A percentile compares a stretch with the other conserved stretches of the same genome.
Conservation (phyloP, 2,888 invertebrate genomes). For the Watsonalla binaria region DNA sequence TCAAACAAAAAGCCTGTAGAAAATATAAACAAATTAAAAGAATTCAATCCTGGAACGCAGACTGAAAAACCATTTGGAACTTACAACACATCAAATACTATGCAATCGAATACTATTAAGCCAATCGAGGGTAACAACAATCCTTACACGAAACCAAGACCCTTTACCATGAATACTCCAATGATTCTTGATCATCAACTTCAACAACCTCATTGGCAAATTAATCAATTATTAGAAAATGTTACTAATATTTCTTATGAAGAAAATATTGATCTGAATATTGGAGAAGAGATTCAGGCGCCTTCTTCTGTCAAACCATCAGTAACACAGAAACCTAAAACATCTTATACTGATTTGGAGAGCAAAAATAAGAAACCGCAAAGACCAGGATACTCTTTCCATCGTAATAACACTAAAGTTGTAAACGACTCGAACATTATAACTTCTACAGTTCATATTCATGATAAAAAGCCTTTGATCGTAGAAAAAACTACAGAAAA, state of each 20-base stretch:
- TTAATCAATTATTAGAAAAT: conserved; percentile 67
- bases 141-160: conserved; percentile 57
- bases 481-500: conserved; percentile 53
- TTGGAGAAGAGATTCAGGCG: conserved; percentile 61
- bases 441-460: conserved; percentile 66
- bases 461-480: conserved; percentile 67
- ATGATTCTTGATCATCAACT: conserved; percentile 62
- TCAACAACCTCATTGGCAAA: conserved; percentile 74
- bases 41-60: conserved; percentile 62
- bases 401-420: conserved; percentile 37
- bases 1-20: conserved; percentile 29
- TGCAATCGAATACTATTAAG: conserved; percentile 59
- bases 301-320: conserved; percentile 31
- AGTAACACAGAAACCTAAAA: conserved; percentile 30
- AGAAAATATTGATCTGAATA: conserved; percentile 63
- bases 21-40: conserved; percentile 28
- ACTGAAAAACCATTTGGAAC: conserved; percentile 70
- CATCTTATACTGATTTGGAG: conserved; percentile 28
- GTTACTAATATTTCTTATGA: conserved; percentile 59
- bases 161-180: conserved; percentile 56
- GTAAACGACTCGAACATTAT: conserved; percentile 63
- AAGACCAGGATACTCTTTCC: conserved; percentile 37
- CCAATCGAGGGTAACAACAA: conserved; percentile 49
- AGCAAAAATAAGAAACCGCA: conserved; percentile 40
- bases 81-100: conserved; percentile 42